Evolutionary conservation across 2,888 invertebrate species (phyloP), one percentile per base, ranked within the genome.

Genomic region (Andrena trimmerana): DNA sequence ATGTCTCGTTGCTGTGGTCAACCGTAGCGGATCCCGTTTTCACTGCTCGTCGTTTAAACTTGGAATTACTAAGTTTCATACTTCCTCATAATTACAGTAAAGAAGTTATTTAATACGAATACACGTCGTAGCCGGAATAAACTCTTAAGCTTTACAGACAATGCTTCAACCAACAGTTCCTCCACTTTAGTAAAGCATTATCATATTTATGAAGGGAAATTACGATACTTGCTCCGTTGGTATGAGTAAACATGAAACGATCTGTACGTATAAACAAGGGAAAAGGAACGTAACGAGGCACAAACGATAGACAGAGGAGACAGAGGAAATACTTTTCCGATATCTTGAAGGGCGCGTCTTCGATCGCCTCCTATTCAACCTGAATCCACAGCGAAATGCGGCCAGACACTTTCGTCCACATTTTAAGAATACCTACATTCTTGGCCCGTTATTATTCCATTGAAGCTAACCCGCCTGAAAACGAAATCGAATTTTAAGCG

Each of bases 271-370:
- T 33, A 36, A 8, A 20, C 33, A 7, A 36, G 33, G 20, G 24
- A 62, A 36, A 33, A 10, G 20, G 33, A 62, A n/a, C 33, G 16
- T 10, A 20, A 16, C 36, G 7, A 16, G 33, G 62, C 24, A 33
- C 1, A 36, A 24, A 57, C 36, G 33, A 31, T 59, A 69, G 54
- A 48, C 36, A 33, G 33, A 33, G 20, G 62, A 62, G 29, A 33
- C 62, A 29, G 62, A 29, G 62, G 33, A 36, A 62, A 62, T 36
- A 62, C 62, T 62, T 62, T 62, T 62, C 36, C 62, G 62, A 62
- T 62, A 62, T 10, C 33, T 62, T 24, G 62, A 36, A 36, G 33
- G 29, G 29, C 20, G 62, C 33, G n/a, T 62, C 62, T 29, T 36
- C 33, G 62, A 62, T 62, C 62, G 62, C 20, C 8, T n/a, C 3